These are phyloP conservation scores for Chymomyza amoena DNA, from an alignment of 2,888 invertebrate genomes.

Conservation along the genomic window DNA sequence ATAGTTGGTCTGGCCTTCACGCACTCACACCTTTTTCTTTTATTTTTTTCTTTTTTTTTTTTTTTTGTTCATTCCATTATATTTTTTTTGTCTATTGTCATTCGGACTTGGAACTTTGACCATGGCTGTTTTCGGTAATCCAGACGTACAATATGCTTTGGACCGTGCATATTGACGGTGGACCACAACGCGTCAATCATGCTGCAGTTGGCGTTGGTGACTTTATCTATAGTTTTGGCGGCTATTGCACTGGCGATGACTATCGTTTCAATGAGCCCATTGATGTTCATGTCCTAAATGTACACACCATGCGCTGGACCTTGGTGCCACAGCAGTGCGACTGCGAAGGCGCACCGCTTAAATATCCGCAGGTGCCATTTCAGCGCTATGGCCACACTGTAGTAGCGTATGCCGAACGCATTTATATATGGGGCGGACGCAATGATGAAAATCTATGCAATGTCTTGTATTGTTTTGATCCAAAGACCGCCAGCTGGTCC, in stretches of 20 bases:
- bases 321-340: constrained; percentile 80
- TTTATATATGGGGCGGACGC: constrained; percentile 93
- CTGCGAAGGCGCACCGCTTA: constrained; percentile 77
- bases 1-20: background rate
- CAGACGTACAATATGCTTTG: constrained; percentile 83
- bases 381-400: constrained; percentile 95
- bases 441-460: constrained; percentile 90
- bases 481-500: constrained; percentile 84
- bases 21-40: constrained; percentile 2
- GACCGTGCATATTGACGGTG: constrained; percentile 92
- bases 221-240: constrained; percentile 93
- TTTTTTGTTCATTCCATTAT: background rate
- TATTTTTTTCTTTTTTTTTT: background rate
- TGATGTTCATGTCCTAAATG: constrained; percentile 91
- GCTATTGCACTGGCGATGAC: constrained; percentile 90
- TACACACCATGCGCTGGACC: constrained; percentile 83
- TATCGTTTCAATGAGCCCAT: constrained; percentile 88
- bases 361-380: constrained; percentile 84
- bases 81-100: background rate
- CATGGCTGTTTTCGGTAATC: background rate
- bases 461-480: constrained; percentile 89
- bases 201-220: constrained; percentile 90
- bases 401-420: constrained; percentile 86
- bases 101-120: background rate
- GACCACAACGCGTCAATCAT: constrained; percentile 94